Conservation (phyloP, 2,113 vertebrate genomes). For the Puma concolor region DNA sequence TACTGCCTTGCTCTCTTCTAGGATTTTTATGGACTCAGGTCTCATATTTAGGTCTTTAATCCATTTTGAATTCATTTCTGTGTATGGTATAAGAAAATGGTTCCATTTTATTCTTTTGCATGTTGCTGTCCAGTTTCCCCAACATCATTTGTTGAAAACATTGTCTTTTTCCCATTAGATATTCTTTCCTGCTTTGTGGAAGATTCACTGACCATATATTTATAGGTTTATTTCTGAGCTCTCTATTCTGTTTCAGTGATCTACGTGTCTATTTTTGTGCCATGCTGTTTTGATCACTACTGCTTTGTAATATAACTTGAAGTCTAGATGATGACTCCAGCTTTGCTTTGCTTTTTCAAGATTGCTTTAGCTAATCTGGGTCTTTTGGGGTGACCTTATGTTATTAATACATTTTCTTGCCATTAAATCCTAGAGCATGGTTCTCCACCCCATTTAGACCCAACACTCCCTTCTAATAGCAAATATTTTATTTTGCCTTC, state of each 20-base stretch:
- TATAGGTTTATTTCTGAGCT: not conserved
- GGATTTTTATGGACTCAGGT: not conserved
- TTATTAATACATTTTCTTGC: slow-evolving; percentile 5
- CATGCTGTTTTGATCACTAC: not conserved
- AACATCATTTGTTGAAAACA: not conserved
- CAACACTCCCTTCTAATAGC: not conserved
- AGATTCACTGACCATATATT: not conserved
- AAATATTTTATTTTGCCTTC: slow-evolving; percentile 43
- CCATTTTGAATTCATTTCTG: not conserved
- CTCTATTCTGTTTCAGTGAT: not conserved
- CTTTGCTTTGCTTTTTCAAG: not conserved
- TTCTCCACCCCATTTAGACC: not conserved
- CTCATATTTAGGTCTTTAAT: not conserved
- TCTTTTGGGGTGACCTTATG: not conserved
- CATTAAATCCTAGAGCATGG: not conserved
- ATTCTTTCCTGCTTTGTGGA: not conserved
- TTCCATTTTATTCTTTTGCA: not conserved
- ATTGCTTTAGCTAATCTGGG: not conserved
- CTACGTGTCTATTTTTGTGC: not conserved
- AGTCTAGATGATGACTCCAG: not conserved
- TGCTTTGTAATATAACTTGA: not conserved
- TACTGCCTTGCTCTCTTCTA: not conserved
- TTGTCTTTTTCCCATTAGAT: not conserved
- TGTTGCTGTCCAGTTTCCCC: not conserved
- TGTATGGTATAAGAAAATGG: not conserved